A percentile compares a stretch with the other conserved stretches of the same genome.
Evolutionary conservation across 2,888 invertebrate species (phyloP).

Genomic region (Criorhina ranunculi): DNA sequence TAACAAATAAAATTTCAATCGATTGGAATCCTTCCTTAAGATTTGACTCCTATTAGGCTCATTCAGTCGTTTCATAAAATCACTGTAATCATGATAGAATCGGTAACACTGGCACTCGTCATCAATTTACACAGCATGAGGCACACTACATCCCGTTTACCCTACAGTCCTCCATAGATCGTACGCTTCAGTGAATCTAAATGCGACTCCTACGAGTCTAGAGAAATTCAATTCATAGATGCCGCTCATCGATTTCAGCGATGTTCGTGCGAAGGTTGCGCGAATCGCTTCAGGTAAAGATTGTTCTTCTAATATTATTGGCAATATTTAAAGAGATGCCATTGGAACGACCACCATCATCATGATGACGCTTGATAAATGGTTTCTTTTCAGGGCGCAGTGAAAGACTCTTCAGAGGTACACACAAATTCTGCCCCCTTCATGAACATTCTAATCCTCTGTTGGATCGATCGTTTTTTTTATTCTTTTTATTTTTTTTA

Average conservation of each 20-base stretch:
- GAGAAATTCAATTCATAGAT: conserved; percentile 32
- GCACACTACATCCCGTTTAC: neutral
- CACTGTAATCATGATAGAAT: conserved; percentile 55
- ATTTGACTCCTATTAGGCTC: conserved; percentile 3
- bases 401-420: conserved; percentile 33
- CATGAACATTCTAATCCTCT: conserved; percentile 34
- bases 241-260: conserved; percentile 21
- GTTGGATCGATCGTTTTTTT: conserved; percentile 5
- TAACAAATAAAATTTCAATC: conserved; percentile 54
- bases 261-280: conserved; percentile 41
- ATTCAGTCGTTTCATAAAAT: conserved; percentile 43
- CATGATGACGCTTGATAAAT: conserved; percentile 49
- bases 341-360: conserved; percentile 29
- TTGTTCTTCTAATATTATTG: conserved; percentile 47
- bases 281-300: conserved; percentile 34
- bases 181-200: conserved; percentile 48
- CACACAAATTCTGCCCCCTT: conserved; percentile 43
- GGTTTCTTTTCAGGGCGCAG: conserved; percentile 30
- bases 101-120: conserved; percentile 66
- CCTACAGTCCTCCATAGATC: conserved; percentile 13
- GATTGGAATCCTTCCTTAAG: conserved; percentile 30
- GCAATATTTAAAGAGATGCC: conserved; percentile 57
- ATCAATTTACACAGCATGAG: conserved; percentile 41
- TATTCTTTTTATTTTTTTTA: no score
- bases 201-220: conserved; percentile 52